Conservation (phyloP, 2,888 invertebrate species). For the Tethea ocularis region DNA sequence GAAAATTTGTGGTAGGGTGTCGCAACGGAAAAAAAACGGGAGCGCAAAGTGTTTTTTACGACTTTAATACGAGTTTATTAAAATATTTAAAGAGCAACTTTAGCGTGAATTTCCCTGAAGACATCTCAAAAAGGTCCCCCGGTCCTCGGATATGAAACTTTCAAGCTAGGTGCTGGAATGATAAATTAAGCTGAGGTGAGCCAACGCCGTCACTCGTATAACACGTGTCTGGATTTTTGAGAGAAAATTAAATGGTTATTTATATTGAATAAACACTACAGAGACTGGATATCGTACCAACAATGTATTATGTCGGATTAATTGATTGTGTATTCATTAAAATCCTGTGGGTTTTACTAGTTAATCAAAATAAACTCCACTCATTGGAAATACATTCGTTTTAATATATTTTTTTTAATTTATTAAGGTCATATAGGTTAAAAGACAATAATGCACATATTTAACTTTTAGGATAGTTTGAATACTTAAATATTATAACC, state of each 20-base stretch:
- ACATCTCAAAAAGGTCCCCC: constrained; percentile 67
- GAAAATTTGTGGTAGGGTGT: constrained; percentile 58
- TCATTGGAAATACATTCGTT: no score
- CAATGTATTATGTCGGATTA: background rate
- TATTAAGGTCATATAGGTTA: no score
- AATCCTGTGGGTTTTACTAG: background rate
- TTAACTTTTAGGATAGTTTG: no score
- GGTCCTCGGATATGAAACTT: constrained; percentile 61
- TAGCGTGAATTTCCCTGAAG: constrained; percentile 79
- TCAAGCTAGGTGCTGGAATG: constrained; percentile 65
- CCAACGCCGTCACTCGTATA: constrained; percentile 32
- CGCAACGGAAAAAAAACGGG: constrained; percentile 56
- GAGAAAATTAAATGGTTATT: constrained; percentile 19
- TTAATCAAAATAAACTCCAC: no score
- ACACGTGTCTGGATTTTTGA: constrained; percentile 53
- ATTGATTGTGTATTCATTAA: background rate
- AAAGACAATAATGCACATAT: no score
- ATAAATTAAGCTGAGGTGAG: constrained; percentile 73
- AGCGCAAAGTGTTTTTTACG: constrained; percentile 81
- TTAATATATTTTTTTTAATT: no score
- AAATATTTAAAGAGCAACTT: constrained; percentile 82
- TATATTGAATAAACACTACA: background rate
- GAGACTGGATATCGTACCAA: background rate
- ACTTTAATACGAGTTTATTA: constrained; percentile 82
- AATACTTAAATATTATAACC: no score